phyloP scores from a whole-genome alignment of 2,888 invertebrate species.

The Tachystola acroxantha region DNA sequence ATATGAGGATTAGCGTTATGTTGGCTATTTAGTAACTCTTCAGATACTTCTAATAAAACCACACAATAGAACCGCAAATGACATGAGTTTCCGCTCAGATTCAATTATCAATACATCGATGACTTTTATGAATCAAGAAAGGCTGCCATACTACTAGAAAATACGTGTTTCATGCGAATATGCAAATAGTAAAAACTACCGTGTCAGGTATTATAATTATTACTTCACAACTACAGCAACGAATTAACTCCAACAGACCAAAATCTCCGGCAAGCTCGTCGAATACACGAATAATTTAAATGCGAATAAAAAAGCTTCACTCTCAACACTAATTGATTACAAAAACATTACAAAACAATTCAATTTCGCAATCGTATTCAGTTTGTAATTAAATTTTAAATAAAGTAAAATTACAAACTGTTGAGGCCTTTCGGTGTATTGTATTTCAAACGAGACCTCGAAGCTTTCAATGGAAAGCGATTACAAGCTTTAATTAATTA shows the following conservation, averaged over 20 bases:
- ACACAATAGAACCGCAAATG: too few species aligned
- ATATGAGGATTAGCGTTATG: too few species aligned
- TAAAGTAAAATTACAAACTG: constrained; percentile 6
- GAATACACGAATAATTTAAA: background rate
- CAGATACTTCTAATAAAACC: too few species aligned
- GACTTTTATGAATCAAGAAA: too few species aligned
- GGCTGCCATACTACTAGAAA: constrained; percentile 20
- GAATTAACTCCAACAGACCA: constrained; percentile 21
- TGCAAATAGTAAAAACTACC: constrained; percentile 51
- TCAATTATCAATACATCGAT: too few species aligned
- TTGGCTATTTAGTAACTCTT: too few species aligned
- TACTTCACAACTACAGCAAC: constrained; percentile 44
- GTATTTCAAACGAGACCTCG: constrained; percentile 5
- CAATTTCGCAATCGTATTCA: constrained; percentile 42
- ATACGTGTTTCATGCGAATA: constrained; percentile 62
- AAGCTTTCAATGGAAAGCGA: constrained; percentile 7
- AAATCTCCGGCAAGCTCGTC: constrained; percentile 10
- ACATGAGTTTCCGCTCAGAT: too few species aligned
- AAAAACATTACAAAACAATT: constrained; percentile 49
- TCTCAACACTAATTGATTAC: constrained; percentile 9
- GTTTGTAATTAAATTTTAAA: constrained; percentile 2
- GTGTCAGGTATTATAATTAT: constrained; percentile 37
- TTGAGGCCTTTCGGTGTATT: constrained; percentile 3
- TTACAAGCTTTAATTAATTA: constrained; percentile 5
- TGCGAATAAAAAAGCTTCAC: constrained; percentile 6